Evolutionary conservation across 2,113 vertebrate genomes (phyloP), one percentile per base, ranked within the genome.

Genomic region (Micronisus gabar): DNA sequence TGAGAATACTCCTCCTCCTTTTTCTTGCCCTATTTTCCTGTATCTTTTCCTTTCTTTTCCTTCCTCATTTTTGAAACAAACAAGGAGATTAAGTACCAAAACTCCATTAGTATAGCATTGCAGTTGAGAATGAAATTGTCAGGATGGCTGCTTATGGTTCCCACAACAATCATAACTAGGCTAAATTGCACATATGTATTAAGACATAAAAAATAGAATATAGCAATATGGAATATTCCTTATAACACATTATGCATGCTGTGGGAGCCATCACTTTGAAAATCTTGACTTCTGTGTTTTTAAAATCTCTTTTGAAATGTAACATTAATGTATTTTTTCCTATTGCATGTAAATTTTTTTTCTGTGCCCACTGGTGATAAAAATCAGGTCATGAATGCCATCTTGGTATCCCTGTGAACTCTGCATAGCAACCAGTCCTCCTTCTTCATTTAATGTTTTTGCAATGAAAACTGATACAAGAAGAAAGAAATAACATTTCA

Each of bases 201-300:
- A 92, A 90, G 78, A 47, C 67, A 85, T 93, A 93, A 95, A 95
- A 36, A 30, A 25, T 29, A 47, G 73, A 84, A 16, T 79, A 53
- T 20, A 89, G 52, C 21, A 63, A 56, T 65, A 38, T 0, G 0
- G 22, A 75, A 81, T 95, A 75, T 86, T 97, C 59, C 62, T 87
- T 73, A 65, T 65, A 70, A 62, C 76, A 41, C 22, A 23, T 89
- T 95, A 93, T 87, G 36, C 61, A 58, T 91, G 66, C 40, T 76
- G 30, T 87, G 91, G 93, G 95, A 95, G 40, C 48, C 58, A 87
- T 91, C 62, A 23, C 56, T 85, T 91, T 72, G 62, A 91, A 87
- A 89, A 91, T 93, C 40, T 72, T 84, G 91, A 82, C 68, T 89
- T 92, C 56, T 81, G 41, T 63, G 48, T 68, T 92, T 86, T 84